Conservation (phyloP, 2,797 vertebrate genomes). For the Enteromius mattozi region DNA sequence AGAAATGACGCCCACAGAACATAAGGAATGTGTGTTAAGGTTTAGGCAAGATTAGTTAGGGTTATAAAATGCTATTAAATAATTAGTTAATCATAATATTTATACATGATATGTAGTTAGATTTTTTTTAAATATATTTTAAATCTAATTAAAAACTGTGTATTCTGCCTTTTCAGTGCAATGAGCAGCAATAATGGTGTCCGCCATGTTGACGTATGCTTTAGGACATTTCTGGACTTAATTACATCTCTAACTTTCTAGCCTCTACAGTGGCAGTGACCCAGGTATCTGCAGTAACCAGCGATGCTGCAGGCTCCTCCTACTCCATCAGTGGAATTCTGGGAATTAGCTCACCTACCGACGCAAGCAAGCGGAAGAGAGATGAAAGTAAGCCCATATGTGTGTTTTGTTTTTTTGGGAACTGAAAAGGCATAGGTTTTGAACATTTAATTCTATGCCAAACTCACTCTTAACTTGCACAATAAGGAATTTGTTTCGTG, state of each 20-base stretch:
- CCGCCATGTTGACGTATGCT: neutral
- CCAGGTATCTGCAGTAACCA: conserved; percentile 92
- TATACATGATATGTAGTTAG: neutral
- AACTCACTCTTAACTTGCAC: neutral
- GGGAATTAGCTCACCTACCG: conserved; percentile 91
- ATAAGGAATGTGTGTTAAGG: neutral
- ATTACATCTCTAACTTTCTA: conserved; percentile 67
- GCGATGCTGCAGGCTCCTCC: conserved; percentile 92
- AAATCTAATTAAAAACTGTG: neutral
- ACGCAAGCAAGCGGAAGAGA: conserved; percentile 95
- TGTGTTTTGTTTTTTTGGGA: conserved; percentile 12
- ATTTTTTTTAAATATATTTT: no score
- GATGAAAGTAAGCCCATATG: conserved; percentile 86
- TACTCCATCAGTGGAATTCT: conserved; percentile 99
- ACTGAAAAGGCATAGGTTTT: neutral
- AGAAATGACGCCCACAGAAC: neutral
- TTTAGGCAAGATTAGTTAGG: neutral
- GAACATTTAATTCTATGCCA: neutral
- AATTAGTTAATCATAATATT: neutral
- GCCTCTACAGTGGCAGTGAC: conserved; percentile 92
- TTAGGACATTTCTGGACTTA: neutral
- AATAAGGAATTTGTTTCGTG: neutral
- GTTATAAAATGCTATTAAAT: neutral
- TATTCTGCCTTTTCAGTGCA: neutral
- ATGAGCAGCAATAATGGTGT: neutral